Evolutionary conservation across 2,888 invertebrate species (phyloP).

Genomic region (Xestia sexstrigata): DNA sequence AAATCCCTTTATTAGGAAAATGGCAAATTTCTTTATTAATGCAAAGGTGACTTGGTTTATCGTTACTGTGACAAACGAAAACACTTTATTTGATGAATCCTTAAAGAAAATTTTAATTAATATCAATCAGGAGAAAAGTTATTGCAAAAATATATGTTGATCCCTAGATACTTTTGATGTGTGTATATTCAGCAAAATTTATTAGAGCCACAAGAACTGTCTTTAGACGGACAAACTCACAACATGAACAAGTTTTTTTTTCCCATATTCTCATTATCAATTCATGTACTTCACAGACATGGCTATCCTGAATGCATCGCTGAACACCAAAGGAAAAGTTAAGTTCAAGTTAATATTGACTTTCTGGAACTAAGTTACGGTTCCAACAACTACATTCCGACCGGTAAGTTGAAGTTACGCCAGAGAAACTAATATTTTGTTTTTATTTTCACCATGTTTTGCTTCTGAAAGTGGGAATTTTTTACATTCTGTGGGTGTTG

Average conservation of each 20-base stretch:
- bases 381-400: slow-evolving; percentile 26
- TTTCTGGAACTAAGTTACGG: slow-evolving; percentile 50
- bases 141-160: too few relatives aligned
- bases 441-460: slow-evolving; percentile 20
- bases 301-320: slow-evolving; percentile 42
- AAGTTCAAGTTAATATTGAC: slow-evolving; percentile 54
- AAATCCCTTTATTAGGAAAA: too few relatives aligned
- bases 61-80: too few relatives aligned
- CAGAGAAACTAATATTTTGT: slow-evolving; percentile 42
- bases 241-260: neutral
- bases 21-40: too few relatives aligned
- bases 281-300: slow-evolving; percentile 39
- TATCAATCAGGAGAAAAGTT: too few relatives aligned
- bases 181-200: neutral
- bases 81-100: too few relatives aligned
- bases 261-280: neutral
- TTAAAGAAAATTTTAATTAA: too few relatives aligned
- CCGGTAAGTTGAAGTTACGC: slow-evolving; percentile 39
- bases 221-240: neutral
- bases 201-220: neutral
- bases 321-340: slow-evolving; percentile 44
- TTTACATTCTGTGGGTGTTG: too few relatives aligned
- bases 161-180: too few relatives aligned
- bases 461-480: neutral
- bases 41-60: too few relatives aligned